phyloP scores from a whole-genome alignment of 2,797 vertebrate species.

The Urocyon cinereoargenteus region DNA sequence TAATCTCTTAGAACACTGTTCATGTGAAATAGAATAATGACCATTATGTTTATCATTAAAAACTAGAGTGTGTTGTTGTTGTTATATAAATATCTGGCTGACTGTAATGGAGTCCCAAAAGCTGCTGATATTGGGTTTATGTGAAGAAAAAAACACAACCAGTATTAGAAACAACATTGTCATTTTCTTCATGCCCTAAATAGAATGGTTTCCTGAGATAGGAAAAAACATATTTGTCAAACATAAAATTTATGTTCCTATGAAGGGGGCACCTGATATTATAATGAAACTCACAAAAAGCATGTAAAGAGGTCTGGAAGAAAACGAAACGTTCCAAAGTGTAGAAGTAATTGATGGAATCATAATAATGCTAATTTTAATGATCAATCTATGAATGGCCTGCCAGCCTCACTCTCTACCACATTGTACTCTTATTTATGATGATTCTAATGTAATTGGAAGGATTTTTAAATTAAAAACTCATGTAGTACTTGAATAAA shows the following conservation, averaged over 20 bases:
- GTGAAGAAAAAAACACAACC: conserved; percentile 30
- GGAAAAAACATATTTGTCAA: conserved; percentile 45
- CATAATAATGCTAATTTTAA: conserved; percentile 77
- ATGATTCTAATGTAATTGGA: conserved; percentile 62
- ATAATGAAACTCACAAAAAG: conserved; percentile 67
- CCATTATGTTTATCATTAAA: conserved; percentile 51
- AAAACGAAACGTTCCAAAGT: conserved; percentile 68
- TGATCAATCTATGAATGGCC: conserved; percentile 48
- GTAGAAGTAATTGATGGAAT: conserved; percentile 28
- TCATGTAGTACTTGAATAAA: conserved; percentile 53
- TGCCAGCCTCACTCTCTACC: conserved; percentile 26
- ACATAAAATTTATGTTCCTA: conserved; percentile 66
- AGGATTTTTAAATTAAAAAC: conserved; percentile 77
- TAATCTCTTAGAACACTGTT: conserved; percentile 37
- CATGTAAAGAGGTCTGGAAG: conserved; percentile 51
- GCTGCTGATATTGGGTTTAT: conserved; percentile 50
- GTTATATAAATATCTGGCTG: conserved; percentile 59
- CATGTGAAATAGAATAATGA: conserved; percentile 1
- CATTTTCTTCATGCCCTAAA: conserved; percentile 57
- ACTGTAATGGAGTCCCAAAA: conserved; percentile 52
- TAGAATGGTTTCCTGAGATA: conserved; percentile 52
- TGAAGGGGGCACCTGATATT: conserved; percentile 48
- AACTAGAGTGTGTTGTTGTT: conserved; percentile 19
- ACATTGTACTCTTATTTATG: conserved; percentile 65
- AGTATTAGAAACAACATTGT: conserved; percentile 65